Evolutionary conservation across 2,797 vertebrate genomes (phyloP).

Genomic region (Enteromius fasciolatus): DNA sequence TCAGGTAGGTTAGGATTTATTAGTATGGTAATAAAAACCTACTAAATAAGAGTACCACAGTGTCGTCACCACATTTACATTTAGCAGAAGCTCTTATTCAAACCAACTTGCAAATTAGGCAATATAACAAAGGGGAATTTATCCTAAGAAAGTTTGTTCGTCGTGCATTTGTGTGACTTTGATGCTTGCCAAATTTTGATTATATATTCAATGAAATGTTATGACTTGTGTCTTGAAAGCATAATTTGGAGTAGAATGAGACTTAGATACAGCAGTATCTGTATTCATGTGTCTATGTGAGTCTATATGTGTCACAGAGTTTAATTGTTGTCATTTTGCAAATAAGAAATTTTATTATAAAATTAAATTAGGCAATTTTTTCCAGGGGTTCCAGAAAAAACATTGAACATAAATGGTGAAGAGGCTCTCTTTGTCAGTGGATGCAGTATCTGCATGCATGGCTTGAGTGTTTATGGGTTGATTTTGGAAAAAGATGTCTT

Average conservation of each 20-base stretch:
- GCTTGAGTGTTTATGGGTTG: background rate
- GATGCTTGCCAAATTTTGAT: background rate
- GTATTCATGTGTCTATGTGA: background rate
- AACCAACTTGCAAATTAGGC: background rate
- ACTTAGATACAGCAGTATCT: background rate
- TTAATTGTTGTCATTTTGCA: background rate
- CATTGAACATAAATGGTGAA: background rate
- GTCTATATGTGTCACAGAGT: background rate
- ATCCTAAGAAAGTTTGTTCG: background rate
- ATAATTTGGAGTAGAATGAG: background rate
- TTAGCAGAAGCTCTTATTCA: background rate
- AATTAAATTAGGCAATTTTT: background rate
- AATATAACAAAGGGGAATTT: background rate
- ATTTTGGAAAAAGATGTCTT: slow-evolving; percentile 1
- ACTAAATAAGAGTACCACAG: background rate
- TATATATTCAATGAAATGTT: background rate
- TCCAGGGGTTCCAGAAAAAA: background rate
- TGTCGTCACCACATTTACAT: background rate
- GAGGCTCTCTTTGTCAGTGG: background rate
- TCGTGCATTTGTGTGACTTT: background rate
- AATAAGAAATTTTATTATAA: background rate
- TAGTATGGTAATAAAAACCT: background rate
- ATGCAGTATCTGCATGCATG: background rate
- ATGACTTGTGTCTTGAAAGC: background rate
- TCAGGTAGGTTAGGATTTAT: background rate